A percentile compares a stretch with the other conserved stretches of the same genome.
Evolutionary conservation across 35 echinoderm and acorn worm species (phyloP).

Genomic region (Diadema setosum): DNA sequence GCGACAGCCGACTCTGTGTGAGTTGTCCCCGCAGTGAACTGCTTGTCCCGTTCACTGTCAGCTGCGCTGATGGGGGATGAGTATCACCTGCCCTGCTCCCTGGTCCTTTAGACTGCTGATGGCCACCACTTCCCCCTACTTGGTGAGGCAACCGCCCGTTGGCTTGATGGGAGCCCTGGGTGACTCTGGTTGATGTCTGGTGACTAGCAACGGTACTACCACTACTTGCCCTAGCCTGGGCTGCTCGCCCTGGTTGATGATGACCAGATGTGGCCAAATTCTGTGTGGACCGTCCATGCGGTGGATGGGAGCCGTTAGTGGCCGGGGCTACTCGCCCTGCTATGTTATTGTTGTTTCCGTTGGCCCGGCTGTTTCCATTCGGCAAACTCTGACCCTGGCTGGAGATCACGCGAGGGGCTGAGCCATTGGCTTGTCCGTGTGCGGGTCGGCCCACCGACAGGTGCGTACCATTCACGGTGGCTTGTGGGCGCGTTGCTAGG

Average conservation of each 20-base stretch:
- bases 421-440: background rate
- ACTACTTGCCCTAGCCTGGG: background rate
- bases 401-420: background rate
- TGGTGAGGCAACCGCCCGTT: too few species aligned
- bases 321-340: background rate
- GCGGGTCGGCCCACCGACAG: background rate
- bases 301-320: background rate
- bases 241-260: background rate
- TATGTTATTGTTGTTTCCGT: background rate
- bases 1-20: background rate
- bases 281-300: background rate
- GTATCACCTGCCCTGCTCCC: too few species aligned
- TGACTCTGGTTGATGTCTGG: background rate
- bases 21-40: background rate
- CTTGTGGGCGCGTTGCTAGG: background rate
- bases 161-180: background rate
- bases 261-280: background rate
- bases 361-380: background rate
- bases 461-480: background rate
- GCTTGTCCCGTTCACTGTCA: background rate
- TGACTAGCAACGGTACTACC: background rate
- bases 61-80: background rate
- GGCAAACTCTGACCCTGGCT: background rate
- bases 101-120: too few species aligned
- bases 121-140: background rate